Evolutionary conservation across 2,113 vertebrate genomes (phyloP).

Genomic region (Danionella cerebrum): DNA sequence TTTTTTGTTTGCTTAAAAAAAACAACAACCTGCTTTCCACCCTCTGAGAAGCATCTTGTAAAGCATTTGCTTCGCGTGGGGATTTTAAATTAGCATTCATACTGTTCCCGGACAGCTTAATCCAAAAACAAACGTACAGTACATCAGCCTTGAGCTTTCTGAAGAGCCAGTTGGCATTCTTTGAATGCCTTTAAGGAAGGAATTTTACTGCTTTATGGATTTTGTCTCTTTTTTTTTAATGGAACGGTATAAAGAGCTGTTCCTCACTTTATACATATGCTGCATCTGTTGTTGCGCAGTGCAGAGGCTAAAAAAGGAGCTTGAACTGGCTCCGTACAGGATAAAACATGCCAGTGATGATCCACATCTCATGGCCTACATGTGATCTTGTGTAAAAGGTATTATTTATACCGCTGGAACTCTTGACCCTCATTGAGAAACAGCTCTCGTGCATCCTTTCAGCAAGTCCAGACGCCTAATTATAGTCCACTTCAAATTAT

Average conservation of each 20-base stretch:
- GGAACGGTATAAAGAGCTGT: neutral
- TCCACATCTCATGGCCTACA: neutral
- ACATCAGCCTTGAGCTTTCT: neutral
- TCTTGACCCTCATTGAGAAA: conserved; percentile 12
- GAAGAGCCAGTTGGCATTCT: neutral
- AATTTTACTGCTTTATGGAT: neutral
- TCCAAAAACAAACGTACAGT: conserved; percentile 9
- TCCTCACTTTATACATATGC: neutral
- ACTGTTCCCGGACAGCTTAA: conserved; percentile 16
- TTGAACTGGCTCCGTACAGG: neutral
- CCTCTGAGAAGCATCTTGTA: neutral
- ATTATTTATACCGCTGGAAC: neutral
- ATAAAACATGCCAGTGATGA: neutral
- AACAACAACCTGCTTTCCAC: neutral
- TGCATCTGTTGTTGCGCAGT: neutral
- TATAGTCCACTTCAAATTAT: conserved; percentile 16
- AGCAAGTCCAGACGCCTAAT: conserved; percentile 2
- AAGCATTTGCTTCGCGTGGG: neutral
- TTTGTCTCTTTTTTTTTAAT: neutral
- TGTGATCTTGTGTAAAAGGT: neutral
- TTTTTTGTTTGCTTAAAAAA: neutral
- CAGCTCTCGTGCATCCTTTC: neutral
- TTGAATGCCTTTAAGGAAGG: neutral
- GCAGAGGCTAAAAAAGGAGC: neutral
- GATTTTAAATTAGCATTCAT: conserved; percentile 30